Conservation (phyloP, 2,888 invertebrate genomes). For the Nemoura dubitans region DNA sequence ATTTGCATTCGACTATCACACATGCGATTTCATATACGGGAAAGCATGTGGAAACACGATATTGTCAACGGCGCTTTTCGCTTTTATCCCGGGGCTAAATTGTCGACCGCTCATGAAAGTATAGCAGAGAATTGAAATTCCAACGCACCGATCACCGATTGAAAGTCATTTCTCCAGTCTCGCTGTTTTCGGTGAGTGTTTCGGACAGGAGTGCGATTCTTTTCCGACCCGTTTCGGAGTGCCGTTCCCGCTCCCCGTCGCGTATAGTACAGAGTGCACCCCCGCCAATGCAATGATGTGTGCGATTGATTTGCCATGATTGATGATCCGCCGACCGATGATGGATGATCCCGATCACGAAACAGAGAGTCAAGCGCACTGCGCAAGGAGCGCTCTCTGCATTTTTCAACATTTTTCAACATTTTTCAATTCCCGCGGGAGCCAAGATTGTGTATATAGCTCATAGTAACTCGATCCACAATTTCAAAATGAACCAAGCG, state of each 20-base stretch:
- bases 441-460: no score
- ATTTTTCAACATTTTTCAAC: not conserved
- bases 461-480: no score
- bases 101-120: not conserved
- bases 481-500: no score
- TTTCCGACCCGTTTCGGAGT: not conserved
- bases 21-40: not conserved
- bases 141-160: not conserved
- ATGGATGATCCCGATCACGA: not conserved
- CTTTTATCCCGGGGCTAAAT: not conserved
- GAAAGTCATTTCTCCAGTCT: not conserved
- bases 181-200: not conserved
- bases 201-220: not conserved
- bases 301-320: slow-evolving; percentile 22
- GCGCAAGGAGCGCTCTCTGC: not conserved
- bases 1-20: not conserved
- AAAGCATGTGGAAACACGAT: not conserved
- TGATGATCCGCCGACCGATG: not conserved
- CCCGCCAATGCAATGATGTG: not conserved
- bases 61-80: not conserved
- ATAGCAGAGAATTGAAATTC: not conserved
- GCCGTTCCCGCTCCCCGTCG: not conserved
- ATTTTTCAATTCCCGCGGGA: not conserved
- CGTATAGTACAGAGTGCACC: not conserved
- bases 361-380: not conserved